A percentile compares a stretch with the other conserved stretches of the same genome.
These are phyloP conservation scores for Apodemia duryi DNA, from an alignment of 2,888 invertebrate genomes.

Conservation along the genomic window DNA sequence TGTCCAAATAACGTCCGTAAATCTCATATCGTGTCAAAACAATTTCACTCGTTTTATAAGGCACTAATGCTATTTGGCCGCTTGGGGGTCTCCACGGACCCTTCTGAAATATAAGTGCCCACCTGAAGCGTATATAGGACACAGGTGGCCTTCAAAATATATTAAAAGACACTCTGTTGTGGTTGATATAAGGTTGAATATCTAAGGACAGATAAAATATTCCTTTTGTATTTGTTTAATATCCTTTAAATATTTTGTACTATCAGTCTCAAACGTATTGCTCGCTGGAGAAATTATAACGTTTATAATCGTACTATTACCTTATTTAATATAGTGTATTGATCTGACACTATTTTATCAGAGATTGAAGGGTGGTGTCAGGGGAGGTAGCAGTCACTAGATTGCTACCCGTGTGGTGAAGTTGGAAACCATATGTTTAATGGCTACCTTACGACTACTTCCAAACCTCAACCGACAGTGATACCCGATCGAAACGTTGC, in stretches of 20 bases:
- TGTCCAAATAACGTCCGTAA: constrained; percentile 32
- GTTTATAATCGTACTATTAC: background rate
- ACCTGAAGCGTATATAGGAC: background rate
- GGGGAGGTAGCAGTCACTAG: no score
- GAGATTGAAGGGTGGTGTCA: no score
- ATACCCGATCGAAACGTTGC: no score
- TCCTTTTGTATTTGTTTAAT: constrained; percentile 18
- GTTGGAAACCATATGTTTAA: no score
- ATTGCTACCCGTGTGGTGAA: no score
- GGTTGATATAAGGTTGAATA: background rate
- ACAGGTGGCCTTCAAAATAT: background rate
- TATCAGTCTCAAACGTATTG: constrained; percentile 4
- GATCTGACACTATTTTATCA: no score
- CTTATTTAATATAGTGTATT: no score
- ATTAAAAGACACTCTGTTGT: background rate
- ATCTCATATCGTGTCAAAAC: constrained; percentile 62
- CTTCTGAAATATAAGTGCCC: constrained; percentile 2
- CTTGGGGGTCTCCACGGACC: constrained; percentile 32
- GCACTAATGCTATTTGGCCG: constrained; percentile 52
- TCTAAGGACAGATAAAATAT: constrained; percentile 1
- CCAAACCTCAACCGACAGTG: no score
- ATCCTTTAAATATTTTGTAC: constrained; percentile 9
- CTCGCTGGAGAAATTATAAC: constrained; percentile 2
- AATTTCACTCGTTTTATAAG: constrained; percentile 61
- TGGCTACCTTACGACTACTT: no score